These are phyloP conservation scores for Geopemphigus sp. DNA, from an alignment of 1,140 invertebrate genomes.

Conservation along the genomic window DNA sequence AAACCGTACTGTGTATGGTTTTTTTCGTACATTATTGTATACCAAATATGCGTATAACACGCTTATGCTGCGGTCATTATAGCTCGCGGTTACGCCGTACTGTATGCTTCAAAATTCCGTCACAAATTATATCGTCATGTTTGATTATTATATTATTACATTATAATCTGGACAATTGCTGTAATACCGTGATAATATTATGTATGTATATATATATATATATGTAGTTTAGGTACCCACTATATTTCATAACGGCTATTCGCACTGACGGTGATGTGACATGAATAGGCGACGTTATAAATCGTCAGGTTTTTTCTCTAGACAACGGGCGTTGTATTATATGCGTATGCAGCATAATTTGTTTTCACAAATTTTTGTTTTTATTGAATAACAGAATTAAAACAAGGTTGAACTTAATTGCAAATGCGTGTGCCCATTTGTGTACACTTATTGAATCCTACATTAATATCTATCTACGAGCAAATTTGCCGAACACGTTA, in stretches of 20 bases:
- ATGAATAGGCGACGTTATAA: constrained; percentile 23
- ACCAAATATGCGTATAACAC: not conserved
- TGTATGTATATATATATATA: too few relatives aligned
- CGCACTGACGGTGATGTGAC: constrained; percentile 6
- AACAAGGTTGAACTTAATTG: constrained; percentile 30
- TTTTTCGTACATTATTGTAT: too few relatives aligned
- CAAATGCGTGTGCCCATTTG: not conserved
- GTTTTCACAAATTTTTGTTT: constrained; percentile 20
- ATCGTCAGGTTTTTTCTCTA: constrained; percentile 27
- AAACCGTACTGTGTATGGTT: too few relatives aligned
- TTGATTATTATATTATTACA: constrained; percentile 45
- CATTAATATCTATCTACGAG: too few relatives aligned
- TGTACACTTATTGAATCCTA: not conserved
- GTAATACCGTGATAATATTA: constrained; percentile 6
- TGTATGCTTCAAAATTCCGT: constrained; percentile 30
- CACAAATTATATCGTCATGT: constrained; percentile 49
- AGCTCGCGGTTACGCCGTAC: not conserved
- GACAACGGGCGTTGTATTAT: not conserved
- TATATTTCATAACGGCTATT: constrained; percentile 31
- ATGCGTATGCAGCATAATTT: not conserved
- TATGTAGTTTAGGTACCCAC: not conserved
- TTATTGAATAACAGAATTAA: constrained; percentile 2
- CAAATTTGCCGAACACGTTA: not conserved
- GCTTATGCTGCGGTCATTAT: not conserved
- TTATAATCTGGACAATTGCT: constrained; percentile 15